Percentiles rank a stretch among this genome's conserved stretches.
phyloP scores from a whole-genome alignment of 2,113 vertebrate species.

The Eulemur macaco region DNA sequence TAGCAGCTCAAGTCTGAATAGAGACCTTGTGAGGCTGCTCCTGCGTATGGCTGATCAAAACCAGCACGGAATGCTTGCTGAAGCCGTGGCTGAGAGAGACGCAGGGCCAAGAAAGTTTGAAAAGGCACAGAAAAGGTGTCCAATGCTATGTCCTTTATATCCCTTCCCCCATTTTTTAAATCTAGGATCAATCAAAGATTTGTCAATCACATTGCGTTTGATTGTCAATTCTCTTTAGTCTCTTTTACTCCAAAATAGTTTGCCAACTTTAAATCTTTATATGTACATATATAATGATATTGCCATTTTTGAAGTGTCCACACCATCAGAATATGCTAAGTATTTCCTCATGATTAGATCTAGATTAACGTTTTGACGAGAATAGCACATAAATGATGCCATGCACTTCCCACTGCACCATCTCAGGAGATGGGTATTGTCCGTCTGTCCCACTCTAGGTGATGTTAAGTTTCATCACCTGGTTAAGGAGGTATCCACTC shows the following conservation, averaged over 20 bases:
- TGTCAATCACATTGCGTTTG: neutral
- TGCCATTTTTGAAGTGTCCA: neutral
- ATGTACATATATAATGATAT: neutral
- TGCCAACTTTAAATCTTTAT: neutral
- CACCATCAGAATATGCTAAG: neutral
- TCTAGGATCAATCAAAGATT: neutral
- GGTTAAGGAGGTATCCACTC: neutral
- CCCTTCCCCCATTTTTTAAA: neutral
- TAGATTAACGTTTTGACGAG: neutral
- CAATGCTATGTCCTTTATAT: neutral
- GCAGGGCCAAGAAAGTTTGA: neutral
- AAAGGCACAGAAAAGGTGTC: neutral
- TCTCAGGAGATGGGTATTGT: no score
- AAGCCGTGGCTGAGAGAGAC: neutral
- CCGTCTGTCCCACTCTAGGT: neutral
- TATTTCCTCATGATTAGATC: neutral
- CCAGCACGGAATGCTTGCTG: neutral
- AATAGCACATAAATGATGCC: no score
- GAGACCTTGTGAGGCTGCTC: neutral
- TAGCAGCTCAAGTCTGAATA: neutral
- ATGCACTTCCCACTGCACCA: neutral
- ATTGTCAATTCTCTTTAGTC: neutral
- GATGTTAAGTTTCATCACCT: neutral
- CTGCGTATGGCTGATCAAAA: no score
- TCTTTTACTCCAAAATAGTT: neutral